phyloP scores from a whole-genome alignment of 2,888 invertebrate species.

The Idaea straminata region DNA sequence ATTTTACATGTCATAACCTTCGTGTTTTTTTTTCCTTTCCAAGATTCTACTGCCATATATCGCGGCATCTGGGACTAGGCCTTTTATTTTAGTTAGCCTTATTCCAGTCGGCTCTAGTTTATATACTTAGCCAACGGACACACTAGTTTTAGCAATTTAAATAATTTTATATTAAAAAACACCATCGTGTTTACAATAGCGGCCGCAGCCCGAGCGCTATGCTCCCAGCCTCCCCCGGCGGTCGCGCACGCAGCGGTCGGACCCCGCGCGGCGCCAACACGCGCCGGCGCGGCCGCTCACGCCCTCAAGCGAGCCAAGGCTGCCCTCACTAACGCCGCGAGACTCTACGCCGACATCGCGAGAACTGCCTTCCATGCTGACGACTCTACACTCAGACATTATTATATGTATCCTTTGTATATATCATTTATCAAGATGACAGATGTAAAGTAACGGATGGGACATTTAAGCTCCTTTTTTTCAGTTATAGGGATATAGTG shows the following conservation, averaged over 20 bases:
- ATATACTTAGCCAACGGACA: no score
- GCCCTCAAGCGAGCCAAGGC: constrained; percentile 55
- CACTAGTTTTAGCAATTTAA: no score
- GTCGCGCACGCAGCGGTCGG: constrained; percentile 84
- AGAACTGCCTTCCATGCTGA: constrained; percentile 69
- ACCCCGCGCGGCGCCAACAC: constrained; percentile 55
- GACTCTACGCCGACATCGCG: constrained; percentile 54
- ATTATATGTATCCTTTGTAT: constrained; percentile 70
- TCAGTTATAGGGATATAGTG: no score
- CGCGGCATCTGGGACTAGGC: no score
- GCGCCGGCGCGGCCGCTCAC: constrained; percentile 52
- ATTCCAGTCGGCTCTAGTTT: no score
- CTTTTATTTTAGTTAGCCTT: no score
- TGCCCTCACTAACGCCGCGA: constrained; percentile 41
- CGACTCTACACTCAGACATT: constrained; percentile 55
- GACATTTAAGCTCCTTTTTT: no score
- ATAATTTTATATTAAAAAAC: no score
- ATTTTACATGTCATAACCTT: no score
- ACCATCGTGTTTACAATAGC: no score
- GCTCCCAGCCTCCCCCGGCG: constrained; percentile 95
- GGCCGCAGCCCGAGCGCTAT: constrained; percentile 85
- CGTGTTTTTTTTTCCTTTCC: no score
- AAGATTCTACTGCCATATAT: no score
- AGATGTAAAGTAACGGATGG: neutral
- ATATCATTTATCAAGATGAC: neutral